Evolutionary conservation across 2,113 vertebrate species (phyloP).

Genomic region (Heterocephalus glaber): DNA sequence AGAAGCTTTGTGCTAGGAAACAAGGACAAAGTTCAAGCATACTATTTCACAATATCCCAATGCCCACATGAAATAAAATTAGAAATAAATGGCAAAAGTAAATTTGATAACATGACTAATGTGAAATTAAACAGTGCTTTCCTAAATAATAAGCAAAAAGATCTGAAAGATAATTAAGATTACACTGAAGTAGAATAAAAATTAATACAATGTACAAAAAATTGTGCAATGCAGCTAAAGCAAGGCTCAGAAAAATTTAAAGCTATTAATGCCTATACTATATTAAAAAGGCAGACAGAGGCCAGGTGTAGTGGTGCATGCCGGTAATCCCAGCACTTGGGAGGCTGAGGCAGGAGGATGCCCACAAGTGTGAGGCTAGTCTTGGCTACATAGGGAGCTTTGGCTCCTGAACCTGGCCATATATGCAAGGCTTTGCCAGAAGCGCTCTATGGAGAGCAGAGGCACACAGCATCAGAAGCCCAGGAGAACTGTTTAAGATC

Average conservation of each 20-base stretch:
- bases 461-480: neutral
- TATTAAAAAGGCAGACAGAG: neutral
- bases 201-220: neutral
- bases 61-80: neutral
- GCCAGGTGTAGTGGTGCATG: neutral
- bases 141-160: neutral
- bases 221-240: neutral
- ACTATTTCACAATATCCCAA: neutral
- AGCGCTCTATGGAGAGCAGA: neutral
- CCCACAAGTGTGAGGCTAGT: neutral
- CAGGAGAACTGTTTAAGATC: neutral
- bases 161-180: neutral
- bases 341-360: too few relatives aligned
- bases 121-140: neutral
- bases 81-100: neutral
- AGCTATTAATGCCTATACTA: neutral
- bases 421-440: neutral
- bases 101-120: neutral
- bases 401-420: neutral
- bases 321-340: neutral
- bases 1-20: neutral
- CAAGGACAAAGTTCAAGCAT: neutral
- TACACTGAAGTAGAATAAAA: neutral
- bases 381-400: neutral
- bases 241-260: neutral